Evolutionary conservation across 2,888 invertebrate species (phyloP).

Genomic region (Apamea monoglypha): DNA sequence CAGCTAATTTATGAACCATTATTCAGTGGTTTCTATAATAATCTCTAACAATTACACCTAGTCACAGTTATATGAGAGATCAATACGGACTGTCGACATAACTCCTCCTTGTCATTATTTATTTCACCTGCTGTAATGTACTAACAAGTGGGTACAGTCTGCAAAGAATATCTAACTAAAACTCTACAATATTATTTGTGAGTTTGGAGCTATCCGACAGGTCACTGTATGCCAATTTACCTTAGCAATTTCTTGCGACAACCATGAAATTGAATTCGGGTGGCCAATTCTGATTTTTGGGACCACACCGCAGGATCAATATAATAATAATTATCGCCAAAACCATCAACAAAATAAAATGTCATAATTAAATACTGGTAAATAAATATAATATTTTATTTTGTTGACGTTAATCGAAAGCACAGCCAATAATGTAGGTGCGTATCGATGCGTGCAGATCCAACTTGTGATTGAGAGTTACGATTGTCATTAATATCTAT

Average conservation of each 20-base stretch:
- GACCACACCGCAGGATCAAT: conserved; percentile 40
- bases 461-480: conserved; percentile 85
- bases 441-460: conserved; percentile 77
- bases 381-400: conserved; percentile 61
- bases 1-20: conserved; percentile 38
- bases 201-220: neutral
- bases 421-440: conserved; percentile 69
- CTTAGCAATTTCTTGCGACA: conserved; percentile 22
- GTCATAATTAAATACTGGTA: conserved; percentile 48
- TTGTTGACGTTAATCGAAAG: conserved; percentile 71
- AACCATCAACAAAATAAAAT: conserved; percentile 55
- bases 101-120: conserved; percentile 53
- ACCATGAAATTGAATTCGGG: conserved; percentile 31
- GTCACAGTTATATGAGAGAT: conserved; percentile 54
- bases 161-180: conserved; percentile 20
- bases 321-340: conserved; percentile 28
- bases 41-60: conserved; percentile 61
- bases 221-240: neutral
- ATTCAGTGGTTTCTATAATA: conserved; percentile 53
- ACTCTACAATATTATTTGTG: neutral
- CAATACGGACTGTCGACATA: conserved; percentile 58
- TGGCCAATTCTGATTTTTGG: conserved; percentile 26
- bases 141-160: conserved; percentile 43
- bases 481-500: conserved; percentile 86
- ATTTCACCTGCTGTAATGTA: conserved; percentile 38